Percentiles rank a stretch among this genome's conserved stretches.
phyloP scores from a whole-genome alignment of 2,113 vertebrate species.

The Ciconia stormi region DNA sequence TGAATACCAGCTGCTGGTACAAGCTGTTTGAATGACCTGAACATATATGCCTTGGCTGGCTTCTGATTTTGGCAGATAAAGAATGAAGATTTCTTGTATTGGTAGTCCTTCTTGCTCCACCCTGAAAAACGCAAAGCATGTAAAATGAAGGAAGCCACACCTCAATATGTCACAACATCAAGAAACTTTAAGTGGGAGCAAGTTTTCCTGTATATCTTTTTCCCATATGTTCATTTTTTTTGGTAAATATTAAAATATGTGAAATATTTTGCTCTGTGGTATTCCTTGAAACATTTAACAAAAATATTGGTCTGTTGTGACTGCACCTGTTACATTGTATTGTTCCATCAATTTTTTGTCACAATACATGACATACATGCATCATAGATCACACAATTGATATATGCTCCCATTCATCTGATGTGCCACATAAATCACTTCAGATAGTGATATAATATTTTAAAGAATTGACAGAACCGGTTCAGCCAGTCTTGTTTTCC shows the following conservation, averaged over 20 bases:
- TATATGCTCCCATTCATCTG: neutral
- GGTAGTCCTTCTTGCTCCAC: neutral
- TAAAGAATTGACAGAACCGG: conserved; percentile 8
- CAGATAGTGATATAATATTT: neutral
- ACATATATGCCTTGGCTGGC: neutral
- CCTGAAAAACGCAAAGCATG: neutral
- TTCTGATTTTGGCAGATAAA: neutral
- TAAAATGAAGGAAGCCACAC: neutral
- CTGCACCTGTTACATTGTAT: neutral
- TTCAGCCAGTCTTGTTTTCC: neutral
- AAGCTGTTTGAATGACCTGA: neutral
- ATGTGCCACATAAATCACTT: neutral
- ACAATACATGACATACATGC: neutral
- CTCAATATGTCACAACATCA: neutral
- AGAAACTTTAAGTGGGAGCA: neutral
- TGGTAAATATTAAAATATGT: neutral
- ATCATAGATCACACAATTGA: neutral
- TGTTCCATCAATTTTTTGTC: neutral
- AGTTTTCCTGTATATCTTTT: neutral
- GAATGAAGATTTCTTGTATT: neutral
- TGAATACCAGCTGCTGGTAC: neutral
- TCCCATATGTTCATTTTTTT: neutral
- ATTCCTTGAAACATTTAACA: neutral
- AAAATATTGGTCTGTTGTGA: neutral
- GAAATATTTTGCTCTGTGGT: neutral